Evolutionary conservation across 2,113 vertebrate species (phyloP), one percentile per base, ranked within the genome.

Genomic region (Hypomesus transpacificus): DNA sequence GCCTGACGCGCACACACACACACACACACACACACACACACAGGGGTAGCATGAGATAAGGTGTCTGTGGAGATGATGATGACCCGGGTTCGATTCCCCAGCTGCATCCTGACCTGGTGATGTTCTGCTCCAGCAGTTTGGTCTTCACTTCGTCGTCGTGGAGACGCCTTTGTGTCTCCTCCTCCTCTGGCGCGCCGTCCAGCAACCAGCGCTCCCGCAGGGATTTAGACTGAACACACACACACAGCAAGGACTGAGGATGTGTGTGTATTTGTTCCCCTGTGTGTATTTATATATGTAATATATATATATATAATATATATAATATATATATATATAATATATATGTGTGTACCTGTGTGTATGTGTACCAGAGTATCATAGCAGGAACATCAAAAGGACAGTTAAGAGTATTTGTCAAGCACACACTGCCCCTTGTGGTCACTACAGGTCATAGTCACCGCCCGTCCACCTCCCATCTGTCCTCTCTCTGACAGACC

Each of bases 151-250:
- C 92, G 0, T 98, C 96, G 64, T 96, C 95, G 39, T 94, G 92
- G 89, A 98, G 92, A 85, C 96, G 96, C 58, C 87, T 91, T 86
- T 92, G 91, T 66, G 92, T 95, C 84, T 95, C 94, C 0, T 95
- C 95, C 39, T 96, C 96, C 46, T 94, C 92, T 0, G 94, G 95
- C 0, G 95, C 94, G 3, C 96, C 96, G 54, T 97, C 96, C 87
- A 98, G 88, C 85, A 98, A 93, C 96, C 96, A 98, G 81, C 95
- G 92, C 79, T 98, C 96, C 75, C 96, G 90, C 85, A 98, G 84
- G 0, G 94, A 92, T 91, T 98, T 98, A 50, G 95, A 97, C 96
- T 98, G 76, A 34, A 72, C 34, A 66, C 21, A 21, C 21, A 21
- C 60, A 63, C 61, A 39, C 59, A 61, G 14, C 31, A 64, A 34